phyloP scores from a whole-genome alignment of 2,113 vertebrate species.

The Orthochromis indermauri region DNA sequence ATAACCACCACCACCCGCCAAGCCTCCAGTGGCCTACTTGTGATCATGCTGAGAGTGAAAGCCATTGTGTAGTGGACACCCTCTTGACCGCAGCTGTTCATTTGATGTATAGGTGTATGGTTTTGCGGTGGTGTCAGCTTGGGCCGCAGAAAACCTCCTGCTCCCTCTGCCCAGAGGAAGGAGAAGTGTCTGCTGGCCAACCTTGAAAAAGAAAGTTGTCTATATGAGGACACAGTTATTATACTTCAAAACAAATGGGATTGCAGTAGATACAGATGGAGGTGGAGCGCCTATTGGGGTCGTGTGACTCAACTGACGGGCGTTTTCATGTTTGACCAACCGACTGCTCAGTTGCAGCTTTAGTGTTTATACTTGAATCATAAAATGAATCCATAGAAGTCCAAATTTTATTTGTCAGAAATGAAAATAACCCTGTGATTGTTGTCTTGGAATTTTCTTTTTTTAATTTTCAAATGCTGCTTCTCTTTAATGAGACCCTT shows the following conservation, averaged over 20 bases:
- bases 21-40: slow-evolving; percentile 34
- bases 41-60: slow-evolving; percentile 46
- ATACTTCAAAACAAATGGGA: slow-evolving; percentile 20
- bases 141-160: slow-evolving; percentile 27
- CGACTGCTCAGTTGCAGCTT: neutral
- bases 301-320: neutral
- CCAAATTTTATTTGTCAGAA: neutral
- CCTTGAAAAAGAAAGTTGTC: slow-evolving; percentile 54
- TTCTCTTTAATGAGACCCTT: neutral
- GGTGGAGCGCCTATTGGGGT: neutral
- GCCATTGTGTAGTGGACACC: slow-evolving; percentile 50
- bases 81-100: slow-evolving; percentile 49
- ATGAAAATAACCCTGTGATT: neutral
- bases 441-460: neutral
- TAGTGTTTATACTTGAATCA: neutral
- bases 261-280: neutral
- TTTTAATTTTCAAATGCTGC: neutral
- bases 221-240: slow-evolving; percentile 15
- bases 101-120: slow-evolving; percentile 52
- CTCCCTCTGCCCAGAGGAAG: slow-evolving; percentile 45
- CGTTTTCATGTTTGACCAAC: neutral
- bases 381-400: neutral
- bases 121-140: slow-evolving; percentile 17
- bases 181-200: slow-evolving; percentile 33
- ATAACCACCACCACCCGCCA: neutral